These are phyloP conservation scores for Neogobius melanostomus DNA, from an alignment of 2,113 vertebrate genomes.

Conservation along the genomic window DNA sequence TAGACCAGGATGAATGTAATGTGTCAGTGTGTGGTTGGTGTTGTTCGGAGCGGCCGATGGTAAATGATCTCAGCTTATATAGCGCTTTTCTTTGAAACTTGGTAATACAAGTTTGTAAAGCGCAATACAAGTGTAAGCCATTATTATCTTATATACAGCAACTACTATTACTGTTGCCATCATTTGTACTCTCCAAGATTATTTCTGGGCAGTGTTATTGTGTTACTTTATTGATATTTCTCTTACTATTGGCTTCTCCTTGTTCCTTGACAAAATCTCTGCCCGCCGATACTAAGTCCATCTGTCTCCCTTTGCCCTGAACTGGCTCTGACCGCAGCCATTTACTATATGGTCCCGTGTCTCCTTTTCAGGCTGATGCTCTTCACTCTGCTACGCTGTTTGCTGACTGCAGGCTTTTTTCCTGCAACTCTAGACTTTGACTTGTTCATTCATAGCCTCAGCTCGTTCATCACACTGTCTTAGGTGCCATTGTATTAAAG, in stretches of 20 bases:
- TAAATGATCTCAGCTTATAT: no score
- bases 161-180: neutral
- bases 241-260: neutral
- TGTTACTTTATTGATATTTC: neutral
- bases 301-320: constrained; percentile 10
- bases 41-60: no score
- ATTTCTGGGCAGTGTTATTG: no score
- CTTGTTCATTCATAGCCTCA: constrained; percentile 56
- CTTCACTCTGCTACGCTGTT: constrained; percentile 29
- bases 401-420: constrained; percentile 64
- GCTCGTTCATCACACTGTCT: constrained; percentile 59
- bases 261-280: constrained; percentile 4
- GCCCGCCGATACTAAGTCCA: constrained; percentile 10
- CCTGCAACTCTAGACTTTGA: constrained; percentile 46
- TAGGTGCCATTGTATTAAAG: constrained; percentile 34
- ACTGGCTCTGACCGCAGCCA: constrained; percentile 45
- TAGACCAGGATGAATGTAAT: no score
- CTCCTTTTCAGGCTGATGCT: constrained; percentile 58
- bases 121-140: no score
- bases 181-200: neutral
- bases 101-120: no score
- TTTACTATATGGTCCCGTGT: constrained; percentile 48
- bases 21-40: no score
- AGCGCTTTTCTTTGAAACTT: no score
- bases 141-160: neutral